These are phyloP conservation scores for Trissolcus basalis DNA, from an alignment of 1,140 invertebrate species.

Conservation along the genomic window DNA sequence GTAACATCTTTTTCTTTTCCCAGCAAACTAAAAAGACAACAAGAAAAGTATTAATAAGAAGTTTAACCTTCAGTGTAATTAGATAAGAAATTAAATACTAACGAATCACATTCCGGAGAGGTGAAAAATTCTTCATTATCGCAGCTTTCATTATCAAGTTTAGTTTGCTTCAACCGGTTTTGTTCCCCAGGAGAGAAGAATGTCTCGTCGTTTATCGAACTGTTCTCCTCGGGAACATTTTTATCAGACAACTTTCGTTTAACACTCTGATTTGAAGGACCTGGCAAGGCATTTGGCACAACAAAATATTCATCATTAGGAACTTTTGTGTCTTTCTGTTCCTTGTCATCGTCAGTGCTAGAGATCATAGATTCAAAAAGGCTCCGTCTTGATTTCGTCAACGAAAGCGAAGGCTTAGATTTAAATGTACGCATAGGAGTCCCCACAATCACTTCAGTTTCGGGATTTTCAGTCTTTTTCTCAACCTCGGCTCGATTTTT, in stretches of 20 bases:
- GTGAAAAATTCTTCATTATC: slow-evolving; percentile 35
- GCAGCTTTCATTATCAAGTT: slow-evolving; percentile 33
- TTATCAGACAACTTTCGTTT: slow-evolving; percentile 24
- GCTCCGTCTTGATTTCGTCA: too few relatives aligned
- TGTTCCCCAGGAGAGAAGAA: slow-evolving; percentile 51
- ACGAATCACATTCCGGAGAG: too few relatives aligned
- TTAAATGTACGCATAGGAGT: too few relatives aligned
- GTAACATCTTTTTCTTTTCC: slow-evolving; percentile 37
- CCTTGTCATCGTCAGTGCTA: too few relatives aligned
- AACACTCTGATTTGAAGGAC: slow-evolving; percentile 7
- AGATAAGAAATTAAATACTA: slow-evolving; percentile 5
- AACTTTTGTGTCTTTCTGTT: too few relatives aligned
- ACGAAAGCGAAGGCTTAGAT: too few relatives aligned
- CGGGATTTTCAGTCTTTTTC: not conserved
- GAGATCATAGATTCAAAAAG: too few relatives aligned
- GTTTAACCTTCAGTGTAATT: too few relatives aligned
- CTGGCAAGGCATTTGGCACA: slow-evolving; percentile 8
- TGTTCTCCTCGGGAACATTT: slow-evolving; percentile 14
- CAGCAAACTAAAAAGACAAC: slow-evolving; percentile 40
- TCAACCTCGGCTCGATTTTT: not conserved
- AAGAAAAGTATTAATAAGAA: too few relatives aligned
- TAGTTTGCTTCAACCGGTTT: slow-evolving; percentile 11
- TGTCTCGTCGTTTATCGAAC: slow-evolving; percentile 53
- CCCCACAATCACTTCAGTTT: not conserved
- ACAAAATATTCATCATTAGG: slow-evolving; percentile 22